Base-by-base conservation (phyloP, 2,113 vertebrate genomes). In the Ameiurus melas region DNA sequence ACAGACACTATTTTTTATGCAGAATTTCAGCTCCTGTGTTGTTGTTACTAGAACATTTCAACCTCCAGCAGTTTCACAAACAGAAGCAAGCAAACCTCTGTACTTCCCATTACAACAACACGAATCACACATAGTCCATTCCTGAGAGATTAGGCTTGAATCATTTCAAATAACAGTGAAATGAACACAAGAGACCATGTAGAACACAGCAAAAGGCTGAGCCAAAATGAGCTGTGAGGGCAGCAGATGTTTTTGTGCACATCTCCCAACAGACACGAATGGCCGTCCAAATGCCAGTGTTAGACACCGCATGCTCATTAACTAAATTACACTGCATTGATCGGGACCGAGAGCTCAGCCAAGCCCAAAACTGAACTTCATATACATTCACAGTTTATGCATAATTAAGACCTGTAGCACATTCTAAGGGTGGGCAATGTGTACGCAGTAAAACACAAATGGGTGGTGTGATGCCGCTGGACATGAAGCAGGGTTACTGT, bases 201-300 rank as follows among this genome's bases (percentile, higher is more conserved):
- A 60, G 53, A n/a, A 84, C 55, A 81, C 30, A 86, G 57, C 62
- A 30, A 80, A 92, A 92, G 86, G 86, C 85, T 84, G 88, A 92
- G 91, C 47, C 93, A 92, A 91, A 91, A 87, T 90, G 87, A 92
- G 92, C 92, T 92, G 92, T 92, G 91, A 92, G 92, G 92, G 90
- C 89, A 92, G 75, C 92, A 94, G 92, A 91, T 93, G 92, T 92
- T 92, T 87, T 89, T 92, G 73, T 89, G 85, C 86, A 90, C 77
- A 85, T 90, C 89, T 91, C 89, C 89, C 92, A 89, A 84, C 89
- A 91, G 93, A 91, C 62, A 55, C 87, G 60, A 86, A 58, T 92
- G 89, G 93, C 90, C 93, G 92, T 92, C 87, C 83, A 87, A 81
- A 90, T 78, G 71, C 85, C 90, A 89, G 73, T 85, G 77, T 85